These are phyloP conservation scores for Eospalax fontanierii DNA, from an alignment of 2,797 vertebrate genomes.

Conservation along the genomic window DNA sequence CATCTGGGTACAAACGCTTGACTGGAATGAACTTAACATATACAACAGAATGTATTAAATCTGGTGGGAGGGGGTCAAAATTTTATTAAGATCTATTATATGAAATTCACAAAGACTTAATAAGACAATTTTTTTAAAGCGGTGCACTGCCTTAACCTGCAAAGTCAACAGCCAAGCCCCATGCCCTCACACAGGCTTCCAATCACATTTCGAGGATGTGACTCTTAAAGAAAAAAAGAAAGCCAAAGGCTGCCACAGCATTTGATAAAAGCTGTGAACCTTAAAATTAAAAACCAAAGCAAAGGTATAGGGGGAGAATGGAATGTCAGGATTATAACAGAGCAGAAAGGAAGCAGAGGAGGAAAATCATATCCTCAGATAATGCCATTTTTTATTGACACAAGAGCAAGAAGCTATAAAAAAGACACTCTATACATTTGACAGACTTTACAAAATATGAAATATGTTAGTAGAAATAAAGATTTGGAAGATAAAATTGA, in stretches of 20 bases:
- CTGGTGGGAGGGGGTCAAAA: no score
- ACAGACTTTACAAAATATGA: conserved; percentile 54
- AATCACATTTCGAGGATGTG: background rate
- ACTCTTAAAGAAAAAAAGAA: background rate
- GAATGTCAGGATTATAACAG: background rate
- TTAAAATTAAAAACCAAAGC: conserved; percentile 32
- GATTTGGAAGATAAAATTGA: conserved; percentile 17
- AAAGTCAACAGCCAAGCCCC: background rate
- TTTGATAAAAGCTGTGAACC: background rate
- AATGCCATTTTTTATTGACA: no score
- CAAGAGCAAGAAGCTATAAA: background rate
- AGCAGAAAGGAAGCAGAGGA: background rate
- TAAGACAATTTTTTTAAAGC: no score
- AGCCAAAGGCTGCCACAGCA: background rate
- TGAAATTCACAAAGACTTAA: no score
- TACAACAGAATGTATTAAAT: no score
- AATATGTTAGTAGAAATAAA: conserved; percentile 40
- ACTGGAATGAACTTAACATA: no score
- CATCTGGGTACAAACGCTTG: no score
- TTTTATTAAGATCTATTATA: no score
- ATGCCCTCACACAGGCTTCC: background rate
- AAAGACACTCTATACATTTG: conserved; percentile 9
- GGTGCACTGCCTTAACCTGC: no score
- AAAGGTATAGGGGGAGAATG: background rate
- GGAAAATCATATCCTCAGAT: background rate